A percentile compares a stretch with the other conserved stretches of the same genome.
Conservation (phyloP, 2,797 vertebrate genomes). For the Sebastes diaconus region DNA sequence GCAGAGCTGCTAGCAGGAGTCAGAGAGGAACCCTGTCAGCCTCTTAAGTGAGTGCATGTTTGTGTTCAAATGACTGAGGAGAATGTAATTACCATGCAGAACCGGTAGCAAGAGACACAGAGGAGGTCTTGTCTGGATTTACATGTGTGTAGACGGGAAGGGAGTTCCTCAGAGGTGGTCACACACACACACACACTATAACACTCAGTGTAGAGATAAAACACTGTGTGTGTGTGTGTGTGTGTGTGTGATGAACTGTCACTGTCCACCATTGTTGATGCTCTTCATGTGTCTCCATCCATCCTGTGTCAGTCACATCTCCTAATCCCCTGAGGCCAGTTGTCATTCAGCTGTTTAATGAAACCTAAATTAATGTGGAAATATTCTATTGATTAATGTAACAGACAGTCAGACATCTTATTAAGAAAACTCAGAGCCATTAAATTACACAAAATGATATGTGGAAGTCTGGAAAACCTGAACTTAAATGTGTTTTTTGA, state of each 20-base stretch:
- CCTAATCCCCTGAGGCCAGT: background rate
- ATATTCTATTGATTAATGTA: background rate
- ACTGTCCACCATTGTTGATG: background rate
- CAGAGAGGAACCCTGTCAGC: conserved; percentile 8
- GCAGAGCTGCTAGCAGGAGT: conserved; percentile 14
- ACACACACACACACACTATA: background rate
- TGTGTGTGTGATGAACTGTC: conserved; percentile 1
- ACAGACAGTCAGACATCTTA: background rate
- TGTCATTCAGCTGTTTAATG: conserved; percentile 4
- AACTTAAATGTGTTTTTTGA: background rate
- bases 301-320: background rate
- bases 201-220: background rate
- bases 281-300: background rate
- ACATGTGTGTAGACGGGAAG: conserved; percentile 9
- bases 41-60: background rate
- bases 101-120: background rate
- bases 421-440: background rate
- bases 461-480: background rate
- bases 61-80: background rate
- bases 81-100: conserved; percentile 22
- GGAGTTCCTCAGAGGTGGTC: conserved; percentile 9
- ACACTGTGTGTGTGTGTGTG: background rate
- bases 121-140: conserved; percentile 29
- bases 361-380: conserved; percentile 9
- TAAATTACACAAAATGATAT: background rate